phyloP scores from a whole-genome alignment of 2,113 vertebrate species.

The Galeopterus variegatus region DNA sequence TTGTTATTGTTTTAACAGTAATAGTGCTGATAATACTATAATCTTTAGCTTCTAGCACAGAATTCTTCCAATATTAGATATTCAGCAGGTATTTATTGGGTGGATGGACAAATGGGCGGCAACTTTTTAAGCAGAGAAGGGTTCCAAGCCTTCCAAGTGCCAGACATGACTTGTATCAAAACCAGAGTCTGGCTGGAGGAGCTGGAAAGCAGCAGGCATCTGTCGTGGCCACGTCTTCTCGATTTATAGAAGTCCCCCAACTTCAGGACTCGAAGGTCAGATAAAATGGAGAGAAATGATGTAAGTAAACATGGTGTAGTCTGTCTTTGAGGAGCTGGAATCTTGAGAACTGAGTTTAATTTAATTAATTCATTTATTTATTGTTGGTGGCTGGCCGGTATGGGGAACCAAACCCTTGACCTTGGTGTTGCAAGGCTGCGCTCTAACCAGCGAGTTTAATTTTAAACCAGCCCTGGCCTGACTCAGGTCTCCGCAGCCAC shows the following conservation, averaged over 20 bases:
- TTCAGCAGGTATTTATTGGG: not conserved
- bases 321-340: not conserved
- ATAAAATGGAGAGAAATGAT: not conserved
- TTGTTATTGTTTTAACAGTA: no score
- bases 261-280: not conserved
- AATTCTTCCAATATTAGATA: not conserved
- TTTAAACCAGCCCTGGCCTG: not conserved
- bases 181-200: no score
- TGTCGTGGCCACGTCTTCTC: not conserved
- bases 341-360: slow-evolving; percentile 14
- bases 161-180: not conserved
- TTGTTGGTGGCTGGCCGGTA: no score
- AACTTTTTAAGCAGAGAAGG: not conserved
- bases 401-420: no score
- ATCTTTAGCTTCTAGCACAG: not conserved
- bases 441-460: not conserved
- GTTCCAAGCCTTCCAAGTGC: not conserved
- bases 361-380: not conserved
- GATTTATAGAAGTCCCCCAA: not conserved
- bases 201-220: fast-evolving
- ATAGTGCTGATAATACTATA: not conserved
- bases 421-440: no score
- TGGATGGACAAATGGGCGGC: not conserved
- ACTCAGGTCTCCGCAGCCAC: not conserved
- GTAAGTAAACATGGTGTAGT: not conserved